Evolutionary conservation across 2,888 invertebrate species (phyloP).

Genomic region (Xestia rhomboidea): DNA sequence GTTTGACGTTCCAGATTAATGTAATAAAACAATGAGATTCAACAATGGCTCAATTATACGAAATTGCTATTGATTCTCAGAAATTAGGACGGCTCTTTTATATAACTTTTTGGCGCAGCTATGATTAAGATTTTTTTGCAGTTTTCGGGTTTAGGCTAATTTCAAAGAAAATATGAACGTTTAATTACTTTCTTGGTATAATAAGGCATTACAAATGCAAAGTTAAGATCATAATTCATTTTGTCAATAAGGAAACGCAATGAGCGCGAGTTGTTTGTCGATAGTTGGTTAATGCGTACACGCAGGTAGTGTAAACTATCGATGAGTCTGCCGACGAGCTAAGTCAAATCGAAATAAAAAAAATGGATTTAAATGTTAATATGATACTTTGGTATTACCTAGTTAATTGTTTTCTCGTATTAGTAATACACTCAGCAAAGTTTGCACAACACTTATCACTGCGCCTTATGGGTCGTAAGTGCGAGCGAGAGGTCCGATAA

Average conservation of each 20-base stretch:
- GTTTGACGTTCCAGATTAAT: slow-evolving; percentile 18
- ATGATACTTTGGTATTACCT: not conserved
- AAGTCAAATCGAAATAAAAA: not conserved
- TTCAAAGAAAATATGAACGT: not conserved
- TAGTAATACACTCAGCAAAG: not conserved
- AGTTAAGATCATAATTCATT: not conserved
- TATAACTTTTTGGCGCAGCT: not conserved
- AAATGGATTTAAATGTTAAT: not conserved
- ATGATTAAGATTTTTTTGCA: not conserved
- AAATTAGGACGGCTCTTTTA: not conserved
- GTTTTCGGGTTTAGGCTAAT: too few species aligned
- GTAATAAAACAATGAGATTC: not conserved
- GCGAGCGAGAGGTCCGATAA: not conserved
- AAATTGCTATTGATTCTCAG: not conserved
- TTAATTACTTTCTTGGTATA: slow-evolving; percentile 6
- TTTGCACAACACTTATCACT: not conserved
- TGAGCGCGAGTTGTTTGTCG: not conserved
- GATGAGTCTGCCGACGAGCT: not conserved
- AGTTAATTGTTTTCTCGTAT: not conserved
- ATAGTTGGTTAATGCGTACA: not conserved
- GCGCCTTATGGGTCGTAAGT: not conserved
- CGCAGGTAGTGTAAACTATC: not conserved
- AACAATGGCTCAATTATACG: not conserved
- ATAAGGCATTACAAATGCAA: not conserved
- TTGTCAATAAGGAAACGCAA: not conserved